Conservation (phyloP, 2,888 invertebrate genomes). For the Autographa gamma region DNA sequence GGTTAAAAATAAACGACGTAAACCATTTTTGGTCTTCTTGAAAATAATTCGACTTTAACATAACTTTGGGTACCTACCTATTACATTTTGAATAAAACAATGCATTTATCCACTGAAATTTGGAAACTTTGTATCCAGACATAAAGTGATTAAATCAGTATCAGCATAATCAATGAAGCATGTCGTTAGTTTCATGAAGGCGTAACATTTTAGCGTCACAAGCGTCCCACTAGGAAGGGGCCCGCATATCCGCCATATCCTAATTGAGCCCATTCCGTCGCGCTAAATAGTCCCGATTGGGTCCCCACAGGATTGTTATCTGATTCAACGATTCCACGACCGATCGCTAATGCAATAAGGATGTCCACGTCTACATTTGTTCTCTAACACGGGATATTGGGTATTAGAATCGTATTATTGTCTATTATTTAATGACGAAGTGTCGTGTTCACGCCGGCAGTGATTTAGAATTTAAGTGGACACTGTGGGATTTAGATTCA, state of each 20-base stretch:
- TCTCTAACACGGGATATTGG: constrained; percentile 74
- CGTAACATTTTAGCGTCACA: constrained; percentile 68
- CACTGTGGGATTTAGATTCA: constrained; percentile 51
- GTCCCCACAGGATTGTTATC: constrained; percentile 81
- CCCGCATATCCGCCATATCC: constrained; percentile 87
- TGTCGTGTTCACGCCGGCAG: constrained; percentile 53
- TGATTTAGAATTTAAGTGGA: constrained; percentile 57
- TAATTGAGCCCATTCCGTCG: constrained; percentile 86
- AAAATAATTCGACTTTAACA: too few relatives aligned
- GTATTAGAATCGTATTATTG: constrained; percentile 67
- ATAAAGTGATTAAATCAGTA: background rate
- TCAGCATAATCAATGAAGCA: background rate
- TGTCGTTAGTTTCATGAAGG: background rate
- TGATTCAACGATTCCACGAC: constrained; percentile 80
- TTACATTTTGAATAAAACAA: background rate
- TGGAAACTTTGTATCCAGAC: background rate
- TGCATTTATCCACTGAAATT: background rate
- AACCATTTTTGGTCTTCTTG: too few relatives aligned
- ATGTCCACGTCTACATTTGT: constrained; percentile 78
- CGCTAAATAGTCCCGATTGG: constrained; percentile 86
- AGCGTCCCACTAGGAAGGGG: constrained; percentile 77
- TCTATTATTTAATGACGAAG: constrained; percentile 62
- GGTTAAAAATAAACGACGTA: too few relatives aligned
- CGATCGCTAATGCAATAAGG: constrained; percentile 82
- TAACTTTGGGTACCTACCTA: too few relatives aligned